These are phyloP conservation scores for Lithophane semibrunnea DNA, from an alignment of 2,888 invertebrate species.

Conservation along the genomic window DNA sequence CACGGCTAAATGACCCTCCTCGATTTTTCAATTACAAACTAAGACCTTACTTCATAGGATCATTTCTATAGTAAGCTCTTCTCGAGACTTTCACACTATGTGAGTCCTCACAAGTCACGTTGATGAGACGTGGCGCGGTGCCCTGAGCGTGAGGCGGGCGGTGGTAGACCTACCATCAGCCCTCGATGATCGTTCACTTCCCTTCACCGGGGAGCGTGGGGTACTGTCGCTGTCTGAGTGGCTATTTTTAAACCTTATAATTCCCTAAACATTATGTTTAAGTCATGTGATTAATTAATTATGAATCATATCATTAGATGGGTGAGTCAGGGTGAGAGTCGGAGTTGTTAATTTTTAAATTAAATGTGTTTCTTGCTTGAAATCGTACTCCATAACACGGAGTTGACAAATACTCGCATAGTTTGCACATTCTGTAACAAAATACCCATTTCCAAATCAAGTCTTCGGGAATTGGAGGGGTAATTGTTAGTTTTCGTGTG, in stretches of 20 bases:
- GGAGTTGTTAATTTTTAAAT: neutral
- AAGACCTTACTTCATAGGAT: conserved; percentile 54
- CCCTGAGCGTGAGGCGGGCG: conserved; percentile 49
- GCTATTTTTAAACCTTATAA: conserved; percentile 17
- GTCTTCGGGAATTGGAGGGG: neutral
- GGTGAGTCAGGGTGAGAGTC: neutral
- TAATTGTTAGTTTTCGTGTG: no score
- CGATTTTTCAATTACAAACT: accelerated
- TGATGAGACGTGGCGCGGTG: conserved; percentile 47
- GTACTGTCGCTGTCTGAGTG: conserved; percentile 51
- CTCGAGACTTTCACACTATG: conserved; percentile 51
- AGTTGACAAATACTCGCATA: neutral
- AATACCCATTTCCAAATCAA: neutral
- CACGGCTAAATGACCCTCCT: conserved; percentile 21
- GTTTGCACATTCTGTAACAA: neutral
- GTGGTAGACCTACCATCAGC: conserved; percentile 34
- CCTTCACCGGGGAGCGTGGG: conserved; percentile 24
- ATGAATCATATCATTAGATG: neutral
- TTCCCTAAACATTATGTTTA: neutral
- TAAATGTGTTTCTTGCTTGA: neutral
- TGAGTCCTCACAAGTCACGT: conserved; percentile 49
- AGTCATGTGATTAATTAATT: neutral
- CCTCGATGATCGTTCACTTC: conserved; percentile 47
- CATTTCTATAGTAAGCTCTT: conserved; percentile 53
- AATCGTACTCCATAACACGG: neutral